These are phyloP conservation scores for Zeus faber DNA, from an alignment of 2,113 vertebrate genomes.

Conservation along the genomic window DNA sequence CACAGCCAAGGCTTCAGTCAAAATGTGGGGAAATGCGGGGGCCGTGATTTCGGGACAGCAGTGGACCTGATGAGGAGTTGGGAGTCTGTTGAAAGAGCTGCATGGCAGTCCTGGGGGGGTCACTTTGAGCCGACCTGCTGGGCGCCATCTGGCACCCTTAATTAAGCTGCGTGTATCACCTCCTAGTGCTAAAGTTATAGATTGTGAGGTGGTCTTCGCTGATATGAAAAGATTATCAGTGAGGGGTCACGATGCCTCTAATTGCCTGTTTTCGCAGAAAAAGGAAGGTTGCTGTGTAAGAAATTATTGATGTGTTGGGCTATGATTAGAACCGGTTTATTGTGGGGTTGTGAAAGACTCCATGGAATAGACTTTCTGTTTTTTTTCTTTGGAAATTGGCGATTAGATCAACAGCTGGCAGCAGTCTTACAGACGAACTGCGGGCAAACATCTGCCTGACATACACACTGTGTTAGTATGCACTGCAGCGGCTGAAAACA, in stretches of 20 bases:
- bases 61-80: no score
- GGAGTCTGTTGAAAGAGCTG: constrained; percentile 26
- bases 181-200: constrained; percentile 16
- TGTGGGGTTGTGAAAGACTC: constrained; percentile 13
- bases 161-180: constrained; percentile 24
- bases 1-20: not conserved
- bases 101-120: constrained; percentile 28
- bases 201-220: constrained; percentile 18
- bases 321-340: constrained; percentile 36
- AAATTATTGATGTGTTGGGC: constrained; percentile 54
- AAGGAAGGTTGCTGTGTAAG: constrained; percentile 40
- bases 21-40: constrained; percentile 23
- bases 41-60: constrained; percentile 39
- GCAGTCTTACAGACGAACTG: no score
- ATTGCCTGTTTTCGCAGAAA: constrained; percentile 41
- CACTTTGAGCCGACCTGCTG: constrained; percentile 42
- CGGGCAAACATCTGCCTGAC: no score
- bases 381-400: no score
- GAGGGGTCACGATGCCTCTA: constrained; percentile 31
- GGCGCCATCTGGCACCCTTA: constrained; percentile 35
- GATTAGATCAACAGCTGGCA: no score
- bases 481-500: no score
- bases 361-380: not conserved
- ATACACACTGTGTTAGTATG: no score
- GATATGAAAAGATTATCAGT: constrained; percentile 20